Conservation (phyloP, 2,888 invertebrate genomes). For the Nemotelus nigrinus region DNA sequence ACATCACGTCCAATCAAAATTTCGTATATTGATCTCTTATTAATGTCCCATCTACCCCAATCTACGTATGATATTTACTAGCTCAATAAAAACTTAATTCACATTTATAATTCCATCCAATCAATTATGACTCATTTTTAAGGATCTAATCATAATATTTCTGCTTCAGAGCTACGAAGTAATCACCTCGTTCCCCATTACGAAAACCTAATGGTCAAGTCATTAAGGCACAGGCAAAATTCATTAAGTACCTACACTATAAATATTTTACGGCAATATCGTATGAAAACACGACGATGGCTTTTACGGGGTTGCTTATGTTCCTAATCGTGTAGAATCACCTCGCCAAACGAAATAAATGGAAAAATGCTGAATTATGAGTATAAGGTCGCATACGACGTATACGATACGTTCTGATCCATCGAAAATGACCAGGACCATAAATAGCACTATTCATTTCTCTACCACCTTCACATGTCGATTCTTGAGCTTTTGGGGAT, state of each 20-base stretch:
- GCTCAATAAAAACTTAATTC: constrained; percentile 15
- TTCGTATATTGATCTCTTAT: too few relatives aligned
- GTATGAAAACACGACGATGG: constrained; percentile 31
- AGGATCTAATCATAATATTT: constrained; percentile 29
- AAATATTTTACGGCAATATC: constrained; percentile 45
- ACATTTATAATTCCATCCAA: constrained; percentile 24
- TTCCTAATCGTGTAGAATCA: constrained; percentile 38
- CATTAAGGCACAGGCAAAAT: constrained; percentile 40
- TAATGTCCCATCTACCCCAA: too few relatives aligned
- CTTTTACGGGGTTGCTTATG: constrained; percentile 32
- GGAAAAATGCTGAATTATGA: constrained; percentile 17
- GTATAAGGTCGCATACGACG: too few relatives aligned
- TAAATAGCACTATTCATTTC: constrained; percentile 1
- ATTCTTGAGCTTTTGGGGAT: constrained; percentile 15
- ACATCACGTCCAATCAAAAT: too few relatives aligned
- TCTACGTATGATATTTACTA: too few relatives aligned
- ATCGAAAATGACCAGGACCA: background rate
- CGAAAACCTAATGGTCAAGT: background rate
- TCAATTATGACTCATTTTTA: constrained; percentile 21
- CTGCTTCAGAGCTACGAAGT: background rate
- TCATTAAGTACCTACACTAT: constrained; percentile 46
- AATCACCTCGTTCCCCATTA: constrained; percentile 20
- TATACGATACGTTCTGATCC: too few relatives aligned
- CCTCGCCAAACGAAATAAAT: constrained; percentile 12
- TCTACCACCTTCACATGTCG: constrained; percentile 31